Evolutionary conservation across 1,140 invertebrate species (phyloP), one percentile per base, ranked within the genome.

Genomic region (Tetraneura akinire): DNA sequence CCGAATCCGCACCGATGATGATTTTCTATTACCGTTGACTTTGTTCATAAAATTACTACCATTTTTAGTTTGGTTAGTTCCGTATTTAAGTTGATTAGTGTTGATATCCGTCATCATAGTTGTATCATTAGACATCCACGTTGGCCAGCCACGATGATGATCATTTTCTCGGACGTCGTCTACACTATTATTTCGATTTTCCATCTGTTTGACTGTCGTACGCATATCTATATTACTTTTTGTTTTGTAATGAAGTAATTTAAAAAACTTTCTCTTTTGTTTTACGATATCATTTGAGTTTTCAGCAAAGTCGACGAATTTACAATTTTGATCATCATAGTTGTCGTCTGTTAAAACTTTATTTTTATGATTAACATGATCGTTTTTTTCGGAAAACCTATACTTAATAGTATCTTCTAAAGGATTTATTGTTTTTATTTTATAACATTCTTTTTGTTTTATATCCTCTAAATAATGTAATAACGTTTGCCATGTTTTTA

Each of bases 381-480:
- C 10, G 14, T 51, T 74, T 32, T 18, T 53, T 37, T 76, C 73
- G 21, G 29, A 23, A 21, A 74, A 76, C 21, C 11, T 57, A 23
- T 76, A 55, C n/a, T 42, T 74, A 8, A 57, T 74, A 1, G 71
- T 21, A 16, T 74, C 71, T 32, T 74, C 71, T 5, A 14, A 11
- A 29, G 16, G 14, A 21, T 26, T 14, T 2, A 13, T 10, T 3
- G 8, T 57, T 9, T 37, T 32, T 8, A 23, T 55, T 37, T 23
- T 42, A 57, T 9, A 55, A 42, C n/a, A n/a, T 3, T 76, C 55
- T 18, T 4, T 57, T 16, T 37, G 73, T n/a, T n/a, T 76, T 16
- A 76, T 57, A 14, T 76, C 73, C 14, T 76, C 53, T 21, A 76
- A 23, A 23, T 32, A 76, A 21, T 53, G 37, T 4, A 57, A 45